Conservation (phyloP, 1,140 invertebrate species). For the Sminthurides bifidus region DNA sequence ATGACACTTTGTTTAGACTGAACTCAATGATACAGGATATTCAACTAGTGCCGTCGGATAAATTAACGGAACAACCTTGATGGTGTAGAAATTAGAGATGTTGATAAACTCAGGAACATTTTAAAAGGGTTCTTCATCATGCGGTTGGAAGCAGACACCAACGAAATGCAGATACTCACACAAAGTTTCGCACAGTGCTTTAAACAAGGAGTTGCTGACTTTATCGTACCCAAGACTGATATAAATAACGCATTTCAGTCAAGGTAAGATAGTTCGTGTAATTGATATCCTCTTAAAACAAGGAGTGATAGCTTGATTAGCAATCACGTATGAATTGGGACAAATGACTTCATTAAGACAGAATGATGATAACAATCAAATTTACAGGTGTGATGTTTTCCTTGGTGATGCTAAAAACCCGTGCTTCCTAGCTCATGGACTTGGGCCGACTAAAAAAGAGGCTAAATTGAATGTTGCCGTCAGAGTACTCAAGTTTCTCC, state of each 20-base stretch:
- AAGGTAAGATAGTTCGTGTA: not conserved
- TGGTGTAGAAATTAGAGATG: too few species aligned
- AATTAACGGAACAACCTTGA: not conserved
- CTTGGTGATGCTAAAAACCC: too few species aligned
- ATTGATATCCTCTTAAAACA: not conserved
- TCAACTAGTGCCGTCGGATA: not conserved
- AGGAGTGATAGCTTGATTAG: not conserved
- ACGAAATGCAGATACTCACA: not conserved
- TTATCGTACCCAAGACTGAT: not conserved
- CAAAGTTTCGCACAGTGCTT: not conserved
- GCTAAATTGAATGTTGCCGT: too few species aligned
- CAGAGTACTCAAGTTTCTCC: too few species aligned
- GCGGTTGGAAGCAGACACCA: not conserved
- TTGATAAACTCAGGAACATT: not conserved
- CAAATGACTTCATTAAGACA: too few species aligned
- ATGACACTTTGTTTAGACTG: not conserved
- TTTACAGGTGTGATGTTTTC: too few species aligned
- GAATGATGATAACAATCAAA: too few species aligned
- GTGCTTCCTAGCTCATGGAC: too few species aligned
- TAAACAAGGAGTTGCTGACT: not conserved
- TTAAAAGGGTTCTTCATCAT: not conserved
- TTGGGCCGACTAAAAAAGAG: too few species aligned
- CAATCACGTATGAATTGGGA: constrained; percentile 64
- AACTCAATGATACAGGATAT: not conserved
- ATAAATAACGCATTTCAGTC: not conserved